These are phyloP conservation scores for Malurus alboscapulatus DNA, from an alignment of 2,113 vertebrate genomes.

Conservation along the genomic window DNA sequence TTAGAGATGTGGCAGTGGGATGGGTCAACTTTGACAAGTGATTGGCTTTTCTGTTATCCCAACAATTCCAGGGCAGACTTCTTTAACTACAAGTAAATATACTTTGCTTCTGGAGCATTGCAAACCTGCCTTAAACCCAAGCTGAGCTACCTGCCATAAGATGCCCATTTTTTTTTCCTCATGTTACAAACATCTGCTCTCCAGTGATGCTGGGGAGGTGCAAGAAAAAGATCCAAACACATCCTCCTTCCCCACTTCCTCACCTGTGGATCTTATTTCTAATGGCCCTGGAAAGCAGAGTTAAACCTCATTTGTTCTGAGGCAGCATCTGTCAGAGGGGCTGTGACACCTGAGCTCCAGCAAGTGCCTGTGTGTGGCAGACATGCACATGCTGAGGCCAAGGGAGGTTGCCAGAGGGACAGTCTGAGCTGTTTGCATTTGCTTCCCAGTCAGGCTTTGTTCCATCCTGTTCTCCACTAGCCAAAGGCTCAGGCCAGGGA, in stretches of 20 bases:
- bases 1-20: not conserved
- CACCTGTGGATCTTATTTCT: not conserved
- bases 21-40: not conserved
- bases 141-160: not conserved
- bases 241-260: not conserved
- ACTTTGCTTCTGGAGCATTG: not conserved
- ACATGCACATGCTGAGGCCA: not conserved
- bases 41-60: not conserved
- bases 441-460: not conserved
- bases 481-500: not conserved
- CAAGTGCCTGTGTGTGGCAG: fast-evolving
- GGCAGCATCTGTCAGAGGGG: not conserved
- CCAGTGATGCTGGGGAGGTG: not conserved
- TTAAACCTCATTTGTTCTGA: not conserved
- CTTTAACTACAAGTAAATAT: not conserved
- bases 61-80: not conserved
- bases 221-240: not conserved
- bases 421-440: not conserved
- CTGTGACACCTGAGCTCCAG: not conserved
- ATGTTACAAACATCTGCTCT: not conserved
- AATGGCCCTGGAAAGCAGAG: not conserved
- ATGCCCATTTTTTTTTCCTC: not conserved
- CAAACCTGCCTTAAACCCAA: not conserved
- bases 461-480: not conserved
- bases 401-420: not conserved